Base-by-base conservation (phyloP, 2,113 vertebrate species). In the Salvelinus namaycush region DNA sequence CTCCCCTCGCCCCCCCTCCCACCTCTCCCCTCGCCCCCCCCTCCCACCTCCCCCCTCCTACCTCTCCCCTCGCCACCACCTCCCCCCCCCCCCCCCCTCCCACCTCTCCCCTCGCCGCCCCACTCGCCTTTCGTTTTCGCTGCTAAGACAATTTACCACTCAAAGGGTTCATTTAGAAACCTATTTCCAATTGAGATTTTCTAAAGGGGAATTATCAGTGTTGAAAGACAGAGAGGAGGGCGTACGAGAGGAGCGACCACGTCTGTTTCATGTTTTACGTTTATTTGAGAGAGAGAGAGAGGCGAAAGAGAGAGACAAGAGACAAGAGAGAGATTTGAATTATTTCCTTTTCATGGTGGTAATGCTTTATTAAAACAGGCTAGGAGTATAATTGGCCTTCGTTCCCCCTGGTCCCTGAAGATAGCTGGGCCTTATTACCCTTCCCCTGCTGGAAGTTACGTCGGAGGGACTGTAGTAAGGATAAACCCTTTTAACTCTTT, bases 191-290 rank as follows among this genome's bases (percentile, higher is more conserved):
- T 44, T 68, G 54, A 57, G 29, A 20, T 79, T 74, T 66, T 59
- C 60, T 26, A 76, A 76, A 68, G 49, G 31, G 26, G 69, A 71
- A 77, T 77, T 73, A 79, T 68, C 70, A 31, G 66, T 5, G 66
- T 5, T 9, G 14, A 14, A 14, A 64, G 16, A 44, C 60, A 44
- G 39, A 44, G 39, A 44, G 31, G 31, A 31, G 4, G 4, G 31
- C 31, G 31, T 34, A 5, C 5, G 31, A 34, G 31, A 34, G 31
- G 31, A 4, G 31, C 31, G 5, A 20, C 13, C 27, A 24, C 29
- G 39, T 27, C 39, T 48, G 11, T 48, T 49, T 66, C 22, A 39
- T 24, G 62, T 64, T 49, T 73, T 44, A 44, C 24, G 48, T 73
- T 26, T 44, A 2, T 39, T 39, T 39, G 49, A 3, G 31, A 16